Evolutionary conservation across 1,140 invertebrate genomes (phyloP), one percentile per base, ranked within the genome.

Genomic region (Drosophila ohnishii): DNA sequence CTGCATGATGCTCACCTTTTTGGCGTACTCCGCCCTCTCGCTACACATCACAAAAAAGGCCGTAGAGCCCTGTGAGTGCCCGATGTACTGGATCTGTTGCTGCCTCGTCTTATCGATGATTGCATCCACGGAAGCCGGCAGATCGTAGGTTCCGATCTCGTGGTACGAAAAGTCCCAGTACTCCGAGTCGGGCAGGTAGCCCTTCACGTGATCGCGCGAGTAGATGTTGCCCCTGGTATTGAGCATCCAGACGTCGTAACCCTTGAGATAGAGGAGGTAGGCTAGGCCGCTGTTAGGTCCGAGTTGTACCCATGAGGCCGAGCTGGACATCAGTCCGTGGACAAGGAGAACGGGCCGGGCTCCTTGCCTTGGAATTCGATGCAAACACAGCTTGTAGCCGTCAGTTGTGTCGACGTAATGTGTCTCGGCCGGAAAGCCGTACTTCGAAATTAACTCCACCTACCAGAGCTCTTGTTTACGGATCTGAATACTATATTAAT

Each of bases 191-290:
- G 83, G 74, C 1, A 93, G 90, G 65, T 92, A 47, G 2, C 92
- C 51, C 0, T 69, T 70, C 2, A 80, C 55, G 86, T 95, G 95
- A 10, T 91, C 87, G 13, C 92, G 89, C 0, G 95, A 95, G 80
- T 95, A 95, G 0, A 91, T 91, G 71, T 94, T 95, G 5, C 96
- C 96, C 51, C 96, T 92, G 3, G 93, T 93, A 83, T 96, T 96
- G 0, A 94, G 94, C 80, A 96, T 74, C 95, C 96, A 96, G 1
- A 96, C 95, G 74, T 96, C 95, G 64, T 93, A 95, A 0, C 94
- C 94, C 22, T 90, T 87, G 59, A 96, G 94, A 1, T 94, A 95
- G 39, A 96, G 90, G 10, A 94, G 91, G 72, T 94, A 95, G 8
- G 92, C 92, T 45, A 93, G 65, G 25, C 91, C 92, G 25, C 90